Percentiles rank a stretch among this genome's conserved stretches.
These are phyloP conservation scores for Biston stratarius DNA, from an alignment of 2,888 invertebrate species.

Conservation along the genomic window DNA sequence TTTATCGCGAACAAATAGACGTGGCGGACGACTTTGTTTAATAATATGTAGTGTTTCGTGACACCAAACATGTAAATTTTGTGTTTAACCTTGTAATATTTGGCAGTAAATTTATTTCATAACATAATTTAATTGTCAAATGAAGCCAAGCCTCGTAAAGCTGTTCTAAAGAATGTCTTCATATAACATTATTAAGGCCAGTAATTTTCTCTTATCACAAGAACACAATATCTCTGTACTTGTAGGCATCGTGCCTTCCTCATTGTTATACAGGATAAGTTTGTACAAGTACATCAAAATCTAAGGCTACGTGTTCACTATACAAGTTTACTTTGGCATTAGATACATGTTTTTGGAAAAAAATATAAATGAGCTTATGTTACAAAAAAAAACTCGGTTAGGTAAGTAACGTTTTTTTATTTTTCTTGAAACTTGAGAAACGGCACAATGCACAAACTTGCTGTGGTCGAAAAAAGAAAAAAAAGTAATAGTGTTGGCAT, in stretches of 20 bases:
- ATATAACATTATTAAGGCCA: constrained; percentile 7
- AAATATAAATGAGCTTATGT: too few species aligned
- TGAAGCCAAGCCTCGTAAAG: neutral
- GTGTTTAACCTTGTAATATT: neutral
- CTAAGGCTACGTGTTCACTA: constrained; percentile 6
- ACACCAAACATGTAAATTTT: neutral
- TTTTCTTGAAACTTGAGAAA: too few species aligned
- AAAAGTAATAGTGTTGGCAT: neutral
- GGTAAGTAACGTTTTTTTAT: too few species aligned
- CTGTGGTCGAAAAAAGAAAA: neutral
- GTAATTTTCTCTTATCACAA: constrained; percentile 21
- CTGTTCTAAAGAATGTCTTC: constrained; percentile 7
- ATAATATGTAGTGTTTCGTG: too few species aligned
- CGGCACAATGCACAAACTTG: too few species aligned
- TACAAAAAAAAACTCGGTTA: too few species aligned
- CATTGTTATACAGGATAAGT: constrained; percentile 22
- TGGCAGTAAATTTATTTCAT: neutral
- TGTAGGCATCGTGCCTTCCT: constrained; percentile 11
- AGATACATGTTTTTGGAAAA: neutral
- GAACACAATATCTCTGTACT: constrained; percentile 26
- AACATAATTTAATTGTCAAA: neutral
- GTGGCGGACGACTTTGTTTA: too few species aligned
- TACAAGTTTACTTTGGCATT: neutral
- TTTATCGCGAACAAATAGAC: too few species aligned
- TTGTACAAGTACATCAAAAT: constrained; percentile 28